Percentiles rank a stretch among this genome's conserved stretches.
Evolutionary conservation across 2,113 vertebrate genomes (phyloP).

Genomic region (zebrafish (Danio rerio)): GRCz12tu NC_133182.1:33701001-33701500

Average conservation of each 20-base stretch:
- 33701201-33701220: background rate
- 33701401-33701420: conserved; percentile 57
- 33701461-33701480: conserved; percentile 67
- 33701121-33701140: background rate
- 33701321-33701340: conserved; percentile 54
- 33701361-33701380: conserved; percentile 57
- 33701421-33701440: conserved; percentile 42
- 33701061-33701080: too few relatives aligned
- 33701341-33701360: conserved; percentile 46
- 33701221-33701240: background rate
- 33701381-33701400: conserved; percentile 64
- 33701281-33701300: conserved; percentile 51
- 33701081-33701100: too few relatives aligned
- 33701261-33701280: conserved; percentile 29
- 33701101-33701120: too few relatives aligned
- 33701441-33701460: conserved; percentile 60
- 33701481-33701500: conserved; percentile 64
- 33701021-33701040: too few relatives aligned
- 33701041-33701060: background rate
- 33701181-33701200: background rate
- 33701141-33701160: background rate
- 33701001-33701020: too few relatives aligned
- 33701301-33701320: conserved; percentile 28
- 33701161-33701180: too few relatives aligned
- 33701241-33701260: background rate